Evolutionary conservation across 2,797 vertebrate genomes (phyloP).

Genomic region (Arctocebus calabarensis): DNA sequence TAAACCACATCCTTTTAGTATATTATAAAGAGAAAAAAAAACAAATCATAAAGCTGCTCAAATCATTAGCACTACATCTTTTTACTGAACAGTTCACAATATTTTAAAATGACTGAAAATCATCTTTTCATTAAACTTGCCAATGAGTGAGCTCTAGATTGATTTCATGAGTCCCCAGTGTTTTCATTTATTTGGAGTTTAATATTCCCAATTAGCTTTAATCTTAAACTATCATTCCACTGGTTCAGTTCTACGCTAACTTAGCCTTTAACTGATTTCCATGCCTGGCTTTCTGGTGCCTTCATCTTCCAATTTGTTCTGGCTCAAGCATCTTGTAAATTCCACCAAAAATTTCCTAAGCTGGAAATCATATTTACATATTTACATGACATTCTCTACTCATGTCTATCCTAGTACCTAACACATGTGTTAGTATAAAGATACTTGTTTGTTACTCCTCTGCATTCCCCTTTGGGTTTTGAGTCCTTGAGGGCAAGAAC

Average conservation of each 20-base stretch:
- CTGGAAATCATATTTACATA: not conserved
- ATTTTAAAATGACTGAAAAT: slow-evolving; percentile 34
- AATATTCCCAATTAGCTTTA: not conserved
- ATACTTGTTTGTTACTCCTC: not conserved
- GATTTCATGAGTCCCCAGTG: not conserved
- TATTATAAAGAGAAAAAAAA: not conserved
- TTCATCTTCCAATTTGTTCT: not conserved
- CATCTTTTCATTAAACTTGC: slow-evolving; percentile 48
- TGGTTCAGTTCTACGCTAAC: not conserved
- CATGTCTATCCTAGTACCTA: not conserved
- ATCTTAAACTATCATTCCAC: not conserved
- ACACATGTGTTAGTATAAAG: not conserved
- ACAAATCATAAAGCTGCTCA: not conserved
- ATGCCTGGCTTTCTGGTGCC: not conserved
- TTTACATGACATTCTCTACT: slow-evolving; percentile 32
- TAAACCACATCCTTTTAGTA: slow-evolving; percentile 16
- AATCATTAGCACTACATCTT: not conserved
- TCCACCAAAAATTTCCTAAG: not conserved
- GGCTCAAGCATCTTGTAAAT: not conserved
- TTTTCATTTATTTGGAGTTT: slow-evolving; percentile 31
- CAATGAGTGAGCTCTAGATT: slow-evolving; percentile 17
- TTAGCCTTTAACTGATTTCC: not conserved
- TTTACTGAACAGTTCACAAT: slow-evolving; percentile 17
- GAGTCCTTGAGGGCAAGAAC: not conserved
- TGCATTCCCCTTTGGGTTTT: not conserved